These are phyloP conservation scores for Nymphalis io DNA, from an alignment of 1,140 invertebrate species.

Conservation along the genomic window DNA sequence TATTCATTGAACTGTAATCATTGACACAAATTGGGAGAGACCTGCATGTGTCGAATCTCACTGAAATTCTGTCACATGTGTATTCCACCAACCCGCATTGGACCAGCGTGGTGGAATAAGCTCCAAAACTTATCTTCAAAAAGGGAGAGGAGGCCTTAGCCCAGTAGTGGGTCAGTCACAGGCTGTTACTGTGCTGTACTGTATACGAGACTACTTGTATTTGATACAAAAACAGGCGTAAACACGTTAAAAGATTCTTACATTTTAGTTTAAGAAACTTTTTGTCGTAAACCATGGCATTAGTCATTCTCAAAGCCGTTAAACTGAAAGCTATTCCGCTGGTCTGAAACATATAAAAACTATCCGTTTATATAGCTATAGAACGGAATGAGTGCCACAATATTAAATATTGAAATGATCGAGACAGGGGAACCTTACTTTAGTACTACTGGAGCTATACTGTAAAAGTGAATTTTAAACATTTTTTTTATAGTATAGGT, in stretches of 20 bases:
- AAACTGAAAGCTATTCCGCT: not conserved
- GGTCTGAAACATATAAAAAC: not conserved
- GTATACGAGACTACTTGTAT: not conserved
- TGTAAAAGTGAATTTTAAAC: not conserved
- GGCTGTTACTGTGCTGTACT: too few relatives aligned
- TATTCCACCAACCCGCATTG: too few relatives aligned
- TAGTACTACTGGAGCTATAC: not conserved
- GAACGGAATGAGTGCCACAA: not conserved
- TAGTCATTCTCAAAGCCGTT: slow-evolving; percentile 1
- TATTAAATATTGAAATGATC: not conserved
- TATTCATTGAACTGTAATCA: too few relatives aligned
- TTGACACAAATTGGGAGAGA: too few relatives aligned
- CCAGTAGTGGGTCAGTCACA: too few relatives aligned
- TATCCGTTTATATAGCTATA: not conserved
- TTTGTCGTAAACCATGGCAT: not conserved
- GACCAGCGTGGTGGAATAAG: too few relatives aligned
- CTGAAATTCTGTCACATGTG: too few relatives aligned
- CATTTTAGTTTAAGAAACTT: not conserved
- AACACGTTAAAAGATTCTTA: not conserved
- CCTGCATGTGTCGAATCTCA: too few relatives aligned
- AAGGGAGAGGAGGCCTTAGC: too few relatives aligned
- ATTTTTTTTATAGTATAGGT: too few relatives aligned
- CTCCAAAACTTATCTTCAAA: too few relatives aligned
- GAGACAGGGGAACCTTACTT: not conserved
- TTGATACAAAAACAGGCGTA: not conserved